phyloP scores from a whole-genome alignment of 2,888 invertebrate species.

The Ctena decussata region DNA sequence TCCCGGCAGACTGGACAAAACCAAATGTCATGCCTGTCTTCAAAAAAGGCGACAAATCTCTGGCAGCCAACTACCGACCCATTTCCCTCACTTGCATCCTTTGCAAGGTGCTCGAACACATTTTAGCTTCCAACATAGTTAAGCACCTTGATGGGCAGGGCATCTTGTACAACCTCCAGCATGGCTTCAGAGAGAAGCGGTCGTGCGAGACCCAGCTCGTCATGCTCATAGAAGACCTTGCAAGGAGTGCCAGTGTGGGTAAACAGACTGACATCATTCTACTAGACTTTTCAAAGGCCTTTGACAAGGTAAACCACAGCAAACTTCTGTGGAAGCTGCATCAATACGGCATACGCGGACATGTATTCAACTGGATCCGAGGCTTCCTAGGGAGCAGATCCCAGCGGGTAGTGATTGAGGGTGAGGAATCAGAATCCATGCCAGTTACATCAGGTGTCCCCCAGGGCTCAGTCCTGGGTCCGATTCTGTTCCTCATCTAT shows the following conservation, averaged over 20 bases:
- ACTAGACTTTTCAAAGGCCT: slow-evolving; percentile 20
- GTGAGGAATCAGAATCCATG: not conserved
- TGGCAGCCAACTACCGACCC: not conserved
- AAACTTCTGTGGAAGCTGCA: slow-evolving; percentile 22
- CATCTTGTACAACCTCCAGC: not conserved
- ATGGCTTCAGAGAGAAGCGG: too few species aligned
- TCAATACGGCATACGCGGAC: slow-evolving; percentile 12
- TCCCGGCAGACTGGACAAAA: not conserved
- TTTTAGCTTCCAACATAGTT: too few species aligned
- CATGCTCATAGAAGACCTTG: not conserved
- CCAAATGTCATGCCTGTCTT: not conserved
- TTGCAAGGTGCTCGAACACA: too few species aligned
- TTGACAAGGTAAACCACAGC: slow-evolving; percentile 16
- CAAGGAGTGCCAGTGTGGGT: not conserved
- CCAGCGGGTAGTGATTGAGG: slow-evolving; percentile 18
- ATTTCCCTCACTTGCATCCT: not conserved
- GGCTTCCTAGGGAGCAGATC: slow-evolving; percentile 15
- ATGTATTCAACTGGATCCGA: slow-evolving; percentile 11
- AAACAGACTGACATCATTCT: slow-evolving; percentile 19
- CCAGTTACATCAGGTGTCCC: slow-evolving; percentile 12
- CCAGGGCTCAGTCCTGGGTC: too few species aligned
- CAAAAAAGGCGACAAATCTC: not conserved
- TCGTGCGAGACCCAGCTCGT: not conserved
- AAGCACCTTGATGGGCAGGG: not conserved
- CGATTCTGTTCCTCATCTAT: slow-evolving; percentile 22